Percentiles rank a stretch among this genome's conserved stretches.
Evolutionary conservation across 2,888 invertebrate species (phyloP).

Genomic region (Sphaeridia pumilis): DNA sequence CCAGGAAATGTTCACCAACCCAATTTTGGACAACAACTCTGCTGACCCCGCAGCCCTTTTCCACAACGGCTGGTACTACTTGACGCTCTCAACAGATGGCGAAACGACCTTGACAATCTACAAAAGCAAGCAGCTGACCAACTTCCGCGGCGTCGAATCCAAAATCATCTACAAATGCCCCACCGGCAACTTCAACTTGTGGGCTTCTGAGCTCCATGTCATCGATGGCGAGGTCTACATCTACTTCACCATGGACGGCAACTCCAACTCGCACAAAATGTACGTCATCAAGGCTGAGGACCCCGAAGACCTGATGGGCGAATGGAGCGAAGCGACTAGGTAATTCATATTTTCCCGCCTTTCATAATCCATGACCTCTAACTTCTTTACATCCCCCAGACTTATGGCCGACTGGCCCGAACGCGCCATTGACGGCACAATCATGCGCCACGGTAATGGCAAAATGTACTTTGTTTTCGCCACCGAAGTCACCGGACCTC

Average conservation of each 20-base stretch:
- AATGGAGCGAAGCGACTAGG: conserved; percentile 22
- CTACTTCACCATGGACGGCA: conserved; percentile 21
- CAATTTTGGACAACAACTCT: conserved; percentile 8
- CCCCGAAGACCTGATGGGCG: conserved; percentile 25
- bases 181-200: conserved; percentile 13
- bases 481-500: conserved; percentile 2
- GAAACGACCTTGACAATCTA: conserved; percentile 16
- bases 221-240: conserved; percentile 23
- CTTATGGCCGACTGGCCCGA: conserved; percentile 7
- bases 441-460: conserved; percentile 20
- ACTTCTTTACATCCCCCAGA: no score
- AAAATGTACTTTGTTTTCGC: conserved; percentile 22
- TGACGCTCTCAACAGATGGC: conserved; percentile 16
- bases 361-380: no score
- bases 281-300: conserved; percentile 28
- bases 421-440: conserved; percentile 21
- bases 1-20: conserved; percentile 7
- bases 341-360: background rate
- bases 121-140: conserved; percentile 15
- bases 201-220: conserved; percentile 26
- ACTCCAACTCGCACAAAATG: conserved; percentile 29
- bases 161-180: conserved; percentile 13
- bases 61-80: conserved; percentile 10
- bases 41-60: conserved; percentile 12
- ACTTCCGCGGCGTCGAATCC: conserved; percentile 16